Evolutionary conservation across 1,140 invertebrate species (phyloP).

Genomic region (Lerema accius): DNA sequence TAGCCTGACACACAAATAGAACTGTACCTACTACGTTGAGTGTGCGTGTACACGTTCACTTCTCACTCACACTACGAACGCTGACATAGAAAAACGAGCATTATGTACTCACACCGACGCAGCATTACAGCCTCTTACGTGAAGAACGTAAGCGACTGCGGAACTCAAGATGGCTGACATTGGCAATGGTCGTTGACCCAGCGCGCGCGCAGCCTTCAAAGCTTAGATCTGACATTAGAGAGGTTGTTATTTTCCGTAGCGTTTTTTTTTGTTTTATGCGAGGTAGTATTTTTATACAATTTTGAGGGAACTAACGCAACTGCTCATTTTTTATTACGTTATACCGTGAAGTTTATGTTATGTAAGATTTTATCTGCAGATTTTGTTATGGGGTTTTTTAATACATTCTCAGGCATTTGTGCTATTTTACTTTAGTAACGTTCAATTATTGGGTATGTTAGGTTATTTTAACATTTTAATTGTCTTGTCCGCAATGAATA

Average conservation of each 20-base stretch:
- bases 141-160: constrained; percentile 79
- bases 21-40: constrained; percentile 41
- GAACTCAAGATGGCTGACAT: constrained; percentile 82
- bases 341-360: constrained; percentile 6
- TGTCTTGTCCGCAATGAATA: not conserved
- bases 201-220: constrained; percentile 76
- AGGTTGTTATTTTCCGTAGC: constrained; percentile 69
- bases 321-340: constrained; percentile 9
- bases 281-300: constrained; percentile 20
- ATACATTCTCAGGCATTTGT: not conserved
- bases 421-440: not conserved
- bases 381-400: not conserved
- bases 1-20: constrained; percentile 52
- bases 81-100: constrained; percentile 77
- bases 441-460: not conserved
- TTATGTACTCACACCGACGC: constrained; percentile 68
- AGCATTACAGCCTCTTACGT: constrained; percentile 79
- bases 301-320: constrained; percentile 4
- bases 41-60: constrained; percentile 58
- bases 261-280: constrained; percentile 21
- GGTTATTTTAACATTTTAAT: too few species aligned
- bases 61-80: constrained; percentile 55
- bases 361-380: not conserved
- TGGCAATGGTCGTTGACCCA: constrained; percentile 80
- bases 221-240: constrained; percentile 80